phyloP scores from a whole-genome alignment of 2,797 vertebrate genomes.

The Sebastolobus altivelis region DNA sequence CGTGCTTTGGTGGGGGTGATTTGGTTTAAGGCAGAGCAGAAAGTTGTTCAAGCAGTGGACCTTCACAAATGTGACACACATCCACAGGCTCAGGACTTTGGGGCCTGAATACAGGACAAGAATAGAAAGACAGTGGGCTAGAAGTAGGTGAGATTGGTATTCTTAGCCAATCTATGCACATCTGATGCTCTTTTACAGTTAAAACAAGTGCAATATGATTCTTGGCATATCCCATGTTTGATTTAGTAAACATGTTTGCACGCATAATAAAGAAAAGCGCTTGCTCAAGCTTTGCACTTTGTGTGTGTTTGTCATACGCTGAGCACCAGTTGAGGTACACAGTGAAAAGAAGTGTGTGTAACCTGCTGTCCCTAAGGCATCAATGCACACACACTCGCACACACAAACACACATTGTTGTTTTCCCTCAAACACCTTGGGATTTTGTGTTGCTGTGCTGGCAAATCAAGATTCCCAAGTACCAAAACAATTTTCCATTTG shows the following conservation, averaged over 20 bases:
- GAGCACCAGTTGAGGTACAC: constrained; percentile 47
- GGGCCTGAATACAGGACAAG: background rate
- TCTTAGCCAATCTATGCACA: constrained; percentile 19
- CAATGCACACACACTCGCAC: constrained; percentile 14
- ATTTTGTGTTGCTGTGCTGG: constrained; percentile 57
- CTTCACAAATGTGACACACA: constrained; percentile 62
- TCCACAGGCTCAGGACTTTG: constrained; percentile 16
- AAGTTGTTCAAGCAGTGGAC: constrained; percentile 36
- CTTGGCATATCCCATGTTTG: constrained; percentile 50
- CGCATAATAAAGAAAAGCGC: constrained; percentile 48
- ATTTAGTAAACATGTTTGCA: constrained; percentile 49
- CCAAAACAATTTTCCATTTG: constrained; percentile 75
- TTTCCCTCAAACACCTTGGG: constrained; percentile 55
- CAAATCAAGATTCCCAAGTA: constrained; percentile 69
- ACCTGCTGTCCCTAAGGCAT: constrained; percentile 39
- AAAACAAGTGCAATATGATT: constrained; percentile 29
- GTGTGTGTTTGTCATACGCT: constrained; percentile 57
- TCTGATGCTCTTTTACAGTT: constrained; percentile 36
- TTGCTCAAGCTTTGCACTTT: constrained; percentile 47
- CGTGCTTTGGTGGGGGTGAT: constrained; percentile 27
- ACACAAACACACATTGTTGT: constrained; percentile 45
- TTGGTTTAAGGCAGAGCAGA: constrained; percentile 29
- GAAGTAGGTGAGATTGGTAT: constrained; percentile 7
- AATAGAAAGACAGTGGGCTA: background rate
- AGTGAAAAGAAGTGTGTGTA: constrained; percentile 31